These are phyloP conservation scores for Mongoloraphidia duomilia DNA, from an alignment of 2,888 invertebrate genomes.

Conservation along the genomic window DNA sequence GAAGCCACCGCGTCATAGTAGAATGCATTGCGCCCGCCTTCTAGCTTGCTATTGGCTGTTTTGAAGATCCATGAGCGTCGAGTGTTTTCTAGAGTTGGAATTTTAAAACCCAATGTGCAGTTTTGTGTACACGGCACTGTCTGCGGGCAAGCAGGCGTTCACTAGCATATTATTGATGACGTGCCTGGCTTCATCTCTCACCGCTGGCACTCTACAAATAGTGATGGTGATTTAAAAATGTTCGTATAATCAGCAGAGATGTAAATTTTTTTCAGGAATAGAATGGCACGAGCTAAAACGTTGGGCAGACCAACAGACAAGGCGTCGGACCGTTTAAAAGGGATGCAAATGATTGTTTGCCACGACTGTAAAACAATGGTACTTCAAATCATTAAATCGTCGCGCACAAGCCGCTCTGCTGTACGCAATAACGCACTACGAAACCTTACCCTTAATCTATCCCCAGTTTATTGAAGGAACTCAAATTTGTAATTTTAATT, in stretches of 20 bases:
- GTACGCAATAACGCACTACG: constrained; percentile 69
- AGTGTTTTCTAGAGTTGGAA: too few relatives aligned
- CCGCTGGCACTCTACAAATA: constrained; percentile 10
- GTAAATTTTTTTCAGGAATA: constrained; percentile 33
- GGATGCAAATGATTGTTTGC: constrained; percentile 77
- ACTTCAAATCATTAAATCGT: constrained; percentile 83
- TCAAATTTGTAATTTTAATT: too few relatives aligned
- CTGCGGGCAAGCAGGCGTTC: too few relatives aligned
- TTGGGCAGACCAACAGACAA: constrained; percentile 29
- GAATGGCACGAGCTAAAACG: constrained; percentile 45
- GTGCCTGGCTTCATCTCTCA: too few relatives aligned
- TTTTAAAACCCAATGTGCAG: too few relatives aligned
- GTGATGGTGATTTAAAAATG: constrained; percentile 1
- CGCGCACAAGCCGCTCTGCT: constrained; percentile 67
- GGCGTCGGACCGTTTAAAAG: constrained; percentile 48
- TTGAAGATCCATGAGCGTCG: too few relatives aligned
- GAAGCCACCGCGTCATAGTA: too few relatives aligned
- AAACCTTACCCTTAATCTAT: constrained; percentile 68
- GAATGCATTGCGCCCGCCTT: too few relatives aligned
- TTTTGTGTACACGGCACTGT: too few relatives aligned
- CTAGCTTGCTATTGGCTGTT: too few relatives aligned
- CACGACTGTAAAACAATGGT: constrained; percentile 92
- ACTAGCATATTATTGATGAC: too few relatives aligned
- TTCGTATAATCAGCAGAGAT: neutral
- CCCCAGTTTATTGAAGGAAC: constrained; percentile 53